Base-by-base conservation (phyloP, 2,797 vertebrate genomes). In the Sebastes minor region DNA sequence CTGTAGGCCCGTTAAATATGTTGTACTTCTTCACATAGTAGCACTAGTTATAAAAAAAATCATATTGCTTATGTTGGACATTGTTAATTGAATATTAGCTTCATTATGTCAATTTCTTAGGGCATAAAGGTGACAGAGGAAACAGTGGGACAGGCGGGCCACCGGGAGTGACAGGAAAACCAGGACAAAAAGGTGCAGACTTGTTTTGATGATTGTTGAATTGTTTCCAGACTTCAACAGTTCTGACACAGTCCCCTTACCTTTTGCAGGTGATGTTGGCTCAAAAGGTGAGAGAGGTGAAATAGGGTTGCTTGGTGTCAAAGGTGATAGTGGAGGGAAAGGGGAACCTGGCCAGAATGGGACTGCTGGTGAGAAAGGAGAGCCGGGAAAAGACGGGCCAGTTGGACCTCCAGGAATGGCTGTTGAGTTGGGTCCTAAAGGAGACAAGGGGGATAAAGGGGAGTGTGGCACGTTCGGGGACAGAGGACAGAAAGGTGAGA, bases 81-180 rank as follows among this genome's bases (percentile, higher is more conserved):
- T 49, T 77, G 62, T 61, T 57, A 25, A 9, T 61, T 71, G 3
- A 70, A 35, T 67, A 14, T 30, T 32, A 66, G 25, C 25, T 46
- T 23, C 46, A 53, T 55, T 32, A 9, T 73, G 8, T 81, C 7
- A 1, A 73, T 74, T 72, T 75, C 27, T 38, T 42, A 99, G 98
- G 98, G 73, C 95, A 96, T 23, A 98, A 95, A 94, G 98, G 98
- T 71, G 97, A 98, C 63, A 95, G 93, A 90, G 98, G 98, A 3
- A 96, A 95, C 42, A 88, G 82, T 89, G 98, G 98, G 83, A 4
- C 78, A 2, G 80, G 83, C 3, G 98, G 98, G 28, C 61, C 84
- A 79, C 93, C 96, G 1, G 98, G 98, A 33, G 93, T 94, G 66
- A 94, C 95, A 25, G 98, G 98, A 62, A 99, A 97, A 88, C 95